These are phyloP conservation scores for Anthonomus grandis DNA, from an alignment of 1,140 invertebrate species.

Conservation along the genomic window DNA sequence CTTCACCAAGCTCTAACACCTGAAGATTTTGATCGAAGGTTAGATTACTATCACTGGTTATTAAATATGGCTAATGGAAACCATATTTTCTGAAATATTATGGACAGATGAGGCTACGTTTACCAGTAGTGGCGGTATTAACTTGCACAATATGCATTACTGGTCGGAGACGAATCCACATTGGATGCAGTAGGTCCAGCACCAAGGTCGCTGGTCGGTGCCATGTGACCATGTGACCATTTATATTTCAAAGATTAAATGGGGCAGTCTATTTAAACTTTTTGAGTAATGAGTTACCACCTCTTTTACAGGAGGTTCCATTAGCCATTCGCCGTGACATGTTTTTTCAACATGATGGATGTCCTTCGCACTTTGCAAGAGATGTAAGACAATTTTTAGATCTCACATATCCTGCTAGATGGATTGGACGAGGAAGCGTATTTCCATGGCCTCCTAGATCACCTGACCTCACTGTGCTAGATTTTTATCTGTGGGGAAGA, in stretches of 20 bases:
- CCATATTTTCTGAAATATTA: conserved; percentile 30
- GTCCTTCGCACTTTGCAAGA: conserved; percentile 30
- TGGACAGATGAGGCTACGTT: conserved; percentile 37
- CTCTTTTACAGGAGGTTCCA: conserved; percentile 40
- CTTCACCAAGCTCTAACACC: background rate
- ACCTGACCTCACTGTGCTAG: too few relatives aligned
- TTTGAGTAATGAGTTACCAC: conserved; percentile 37
- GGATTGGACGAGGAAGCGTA: conserved; percentile 12
- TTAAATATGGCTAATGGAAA: conserved; percentile 8
- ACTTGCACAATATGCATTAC: conserved; percentile 38
- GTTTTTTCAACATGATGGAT: conserved; percentile 39
- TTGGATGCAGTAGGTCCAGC: conserved; percentile 27
- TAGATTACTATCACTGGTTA: conserved; percentile 1
- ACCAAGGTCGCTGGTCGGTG: conserved; percentile 29
- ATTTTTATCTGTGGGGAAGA: too few relatives aligned
- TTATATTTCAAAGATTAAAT: conserved; percentile 35
- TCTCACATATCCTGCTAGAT: background rate
- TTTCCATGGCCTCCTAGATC: conserved; percentile 6
- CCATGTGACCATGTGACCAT: conserved; percentile 37
- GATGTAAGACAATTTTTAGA: conserved; percentile 10
- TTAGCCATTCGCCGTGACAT: conserved; percentile 31
- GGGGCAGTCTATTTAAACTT: conserved; percentile 37
- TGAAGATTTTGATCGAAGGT: background rate
- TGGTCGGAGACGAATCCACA: conserved; percentile 36
- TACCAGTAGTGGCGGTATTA: conserved; percentile 36